These are phyloP conservation scores for Otocyon megalotis DNA, from an alignment of 2,113 vertebrate genomes.

Conservation along the genomic window DNA sequence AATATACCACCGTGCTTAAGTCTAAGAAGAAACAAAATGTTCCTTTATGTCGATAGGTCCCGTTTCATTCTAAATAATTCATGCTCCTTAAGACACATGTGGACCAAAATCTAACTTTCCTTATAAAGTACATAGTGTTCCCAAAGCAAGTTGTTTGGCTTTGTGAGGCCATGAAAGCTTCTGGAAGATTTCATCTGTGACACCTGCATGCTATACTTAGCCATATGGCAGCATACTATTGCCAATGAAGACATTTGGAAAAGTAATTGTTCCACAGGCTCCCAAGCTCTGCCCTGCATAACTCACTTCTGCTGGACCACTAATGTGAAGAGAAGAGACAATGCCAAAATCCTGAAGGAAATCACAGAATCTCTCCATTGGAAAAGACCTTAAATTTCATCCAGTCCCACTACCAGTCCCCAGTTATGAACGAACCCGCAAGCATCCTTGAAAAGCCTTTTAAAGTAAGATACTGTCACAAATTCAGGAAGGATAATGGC, in stretches of 20 bases:
- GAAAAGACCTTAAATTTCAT: slow-evolving; percentile 1
- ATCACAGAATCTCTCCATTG: neutral
- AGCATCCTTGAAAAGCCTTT: slow-evolving; percentile 42
- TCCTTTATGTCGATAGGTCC: neutral
- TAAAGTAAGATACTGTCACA: slow-evolving; percentile 23
- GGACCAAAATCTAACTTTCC: slow-evolving; percentile 54
- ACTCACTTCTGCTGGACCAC: neutral
- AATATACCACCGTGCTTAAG: neutral
- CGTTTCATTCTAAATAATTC: slow-evolving; percentile 46
- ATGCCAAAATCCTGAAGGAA: slow-evolving; percentile 2
- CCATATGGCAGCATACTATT: neutral
- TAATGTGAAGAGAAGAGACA: neutral
- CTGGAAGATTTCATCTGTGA: slow-evolving; percentile 56
- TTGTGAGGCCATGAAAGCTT: slow-evolving; percentile 50
- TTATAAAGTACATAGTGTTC: neutral
- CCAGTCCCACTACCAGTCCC: neutral
- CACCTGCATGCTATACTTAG: slow-evolving; percentile 48
- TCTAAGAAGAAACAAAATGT: slow-evolving; percentile 53
- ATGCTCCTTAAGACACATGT: neutral
- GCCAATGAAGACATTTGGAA: slow-evolving; percentile 23
- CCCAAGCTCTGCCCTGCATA: neutral
- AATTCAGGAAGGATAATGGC: neutral
- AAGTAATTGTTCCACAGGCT: neutral
- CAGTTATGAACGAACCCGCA: neutral
- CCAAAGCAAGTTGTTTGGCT: slow-evolving; percentile 43